A percentile compares a stretch with the other conserved stretches of the same genome.
Evolutionary conservation across 2,888 invertebrate species (phyloP).

Genomic region (Amaurobius ferox): DNA sequence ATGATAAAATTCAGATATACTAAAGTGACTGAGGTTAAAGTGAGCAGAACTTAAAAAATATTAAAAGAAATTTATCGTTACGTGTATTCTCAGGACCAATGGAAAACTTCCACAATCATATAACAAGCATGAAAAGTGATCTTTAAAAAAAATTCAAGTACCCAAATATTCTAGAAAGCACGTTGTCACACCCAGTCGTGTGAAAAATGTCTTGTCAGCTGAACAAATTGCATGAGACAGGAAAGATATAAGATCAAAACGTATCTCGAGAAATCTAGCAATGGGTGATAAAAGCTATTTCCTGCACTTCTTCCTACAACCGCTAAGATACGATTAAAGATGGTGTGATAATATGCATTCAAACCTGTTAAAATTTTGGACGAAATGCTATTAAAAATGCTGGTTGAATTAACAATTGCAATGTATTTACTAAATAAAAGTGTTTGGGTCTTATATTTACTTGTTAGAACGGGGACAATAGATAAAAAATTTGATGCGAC

Average conservation of each 20-base stretch:
- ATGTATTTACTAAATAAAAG: too few species aligned
- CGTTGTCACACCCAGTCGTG: not conserved
- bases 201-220: slow-evolving; percentile 14
- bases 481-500: too few species aligned
- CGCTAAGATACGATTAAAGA: not conserved
- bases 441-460: too few species aligned
- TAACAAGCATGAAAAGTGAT: not conserved
- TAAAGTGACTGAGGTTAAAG: too few species aligned
- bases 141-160: not conserved
- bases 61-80: not conserved
- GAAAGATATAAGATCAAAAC: not conserved
- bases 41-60: too few species aligned
- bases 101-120: not conserved
- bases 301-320: not conserved
- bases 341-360: not conserved
- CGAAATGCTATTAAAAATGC: too few species aligned
- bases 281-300: not conserved
- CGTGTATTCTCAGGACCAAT: not conserved
- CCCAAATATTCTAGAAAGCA: not conserved
- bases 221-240: not conserved
- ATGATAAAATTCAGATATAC: too few species aligned
- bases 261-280: not conserved
- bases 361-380: too few species aligned
- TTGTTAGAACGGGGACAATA: too few species aligned
- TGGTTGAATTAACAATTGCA: too few species aligned